Conservation (phyloP, 2,797 vertebrate species). For the Silurus lanzhouensis region DNA sequence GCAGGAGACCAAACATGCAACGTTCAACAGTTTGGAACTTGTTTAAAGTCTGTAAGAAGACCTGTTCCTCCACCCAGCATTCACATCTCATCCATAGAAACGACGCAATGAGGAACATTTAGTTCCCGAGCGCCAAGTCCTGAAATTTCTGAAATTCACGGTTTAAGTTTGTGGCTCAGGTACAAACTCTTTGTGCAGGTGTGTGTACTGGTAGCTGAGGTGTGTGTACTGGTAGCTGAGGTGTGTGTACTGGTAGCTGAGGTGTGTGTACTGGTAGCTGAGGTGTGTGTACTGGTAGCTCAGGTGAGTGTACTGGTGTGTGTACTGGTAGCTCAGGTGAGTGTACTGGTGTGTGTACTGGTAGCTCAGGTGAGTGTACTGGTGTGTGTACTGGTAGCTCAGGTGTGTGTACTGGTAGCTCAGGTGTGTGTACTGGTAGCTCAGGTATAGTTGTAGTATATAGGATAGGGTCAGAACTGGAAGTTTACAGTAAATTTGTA, state of each 20-base stretch:
- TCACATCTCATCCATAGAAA: not conserved
- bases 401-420: not conserved
- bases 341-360: too few species aligned
- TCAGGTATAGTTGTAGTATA: not conserved
- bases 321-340: too few species aligned
- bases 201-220: too few species aligned
- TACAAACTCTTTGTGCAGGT: slow-evolving; percentile 16
- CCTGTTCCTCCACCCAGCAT: not conserved
- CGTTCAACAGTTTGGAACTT: not conserved
- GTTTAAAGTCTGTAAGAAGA: slow-evolving; percentile 2
- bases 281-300: not conserved
- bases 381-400: not conserved
- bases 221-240: not conserved
- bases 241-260: not conserved
- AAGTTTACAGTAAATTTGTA: not conserved
- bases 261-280: not conserved
- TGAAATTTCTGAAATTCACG: not conserved
- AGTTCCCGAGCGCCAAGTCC: not conserved
- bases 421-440: not conserved
- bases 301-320: not conserved
- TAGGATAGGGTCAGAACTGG: not conserved
- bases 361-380: not conserved
- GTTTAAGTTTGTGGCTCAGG: not conserved
- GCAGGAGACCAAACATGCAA: slow-evolving; percentile 35
- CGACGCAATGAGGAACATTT: not conserved